Conservation (phyloP, 2,113 vertebrate genomes). For the Casuarius casuarius region DNA sequence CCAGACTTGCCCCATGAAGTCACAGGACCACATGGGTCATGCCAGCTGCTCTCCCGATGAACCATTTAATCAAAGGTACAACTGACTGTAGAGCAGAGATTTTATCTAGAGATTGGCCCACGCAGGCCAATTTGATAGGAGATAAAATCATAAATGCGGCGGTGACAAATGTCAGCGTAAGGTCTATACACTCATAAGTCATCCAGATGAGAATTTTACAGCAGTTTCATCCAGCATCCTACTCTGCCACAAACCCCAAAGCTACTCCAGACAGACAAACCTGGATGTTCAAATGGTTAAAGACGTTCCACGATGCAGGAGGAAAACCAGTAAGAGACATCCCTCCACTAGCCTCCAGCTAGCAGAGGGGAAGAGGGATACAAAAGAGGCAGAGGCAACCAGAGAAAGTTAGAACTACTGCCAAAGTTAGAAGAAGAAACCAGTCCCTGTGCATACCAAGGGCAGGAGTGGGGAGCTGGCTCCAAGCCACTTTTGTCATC, state of each 20-base stretch:
- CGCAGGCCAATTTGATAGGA: neutral
- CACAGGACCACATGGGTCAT: neutral
- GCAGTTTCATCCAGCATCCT: neutral
- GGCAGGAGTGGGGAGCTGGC: neutral
- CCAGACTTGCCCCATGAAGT: neutral
- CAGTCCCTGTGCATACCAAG: fast-evolving
- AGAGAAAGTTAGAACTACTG: neutral
- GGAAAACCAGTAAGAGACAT: neutral
- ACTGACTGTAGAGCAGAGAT: neutral
- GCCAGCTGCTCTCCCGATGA: neutral
- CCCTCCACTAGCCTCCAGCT: fast-evolving
- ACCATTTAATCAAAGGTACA: neutral
- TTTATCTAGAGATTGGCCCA: neutral
- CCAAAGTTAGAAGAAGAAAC: neutral
- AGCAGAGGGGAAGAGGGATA: neutral
- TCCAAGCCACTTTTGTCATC: neutral
- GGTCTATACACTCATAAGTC: neutral
- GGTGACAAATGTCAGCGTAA: neutral
- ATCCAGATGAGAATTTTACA: neutral
- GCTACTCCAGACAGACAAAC: neutral
- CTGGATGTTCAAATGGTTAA: fast-evolving
- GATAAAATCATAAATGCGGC: neutral
- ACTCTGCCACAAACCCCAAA: neutral
- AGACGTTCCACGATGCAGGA: neutral
- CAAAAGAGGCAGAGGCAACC: neutral